Evolutionary conservation across 2,113 vertebrate species (phyloP).

Genomic region (Collichthys lucidus): DNA sequence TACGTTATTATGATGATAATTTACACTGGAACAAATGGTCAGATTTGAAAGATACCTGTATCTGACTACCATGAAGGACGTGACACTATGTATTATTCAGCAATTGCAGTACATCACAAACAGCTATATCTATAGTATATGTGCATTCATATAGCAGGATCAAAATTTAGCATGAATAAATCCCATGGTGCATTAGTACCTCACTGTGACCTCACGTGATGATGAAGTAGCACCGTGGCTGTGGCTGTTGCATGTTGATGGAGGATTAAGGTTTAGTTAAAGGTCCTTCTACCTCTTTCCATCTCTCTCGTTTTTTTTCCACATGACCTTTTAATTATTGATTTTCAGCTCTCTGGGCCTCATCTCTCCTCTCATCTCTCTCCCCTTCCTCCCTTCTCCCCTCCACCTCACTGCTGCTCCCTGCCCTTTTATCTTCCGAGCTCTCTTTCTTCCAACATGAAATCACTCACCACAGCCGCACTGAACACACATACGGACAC

Average conservation of each 20-base stretch:
- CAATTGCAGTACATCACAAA: background rate
- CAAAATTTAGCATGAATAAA: slow-evolving; percentile 26
- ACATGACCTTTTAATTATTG: slow-evolving; percentile 80
- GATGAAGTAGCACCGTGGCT: slow-evolving; percentile 34
- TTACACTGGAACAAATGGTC: background rate
- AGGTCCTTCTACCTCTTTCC: slow-evolving; percentile 9
- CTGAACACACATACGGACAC: background rate
- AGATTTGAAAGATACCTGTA: background rate
- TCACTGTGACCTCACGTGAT: slow-evolving; percentile 40
- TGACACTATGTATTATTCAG: slow-evolving; percentile 25
- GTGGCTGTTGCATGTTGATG: slow-evolving; percentile 46
- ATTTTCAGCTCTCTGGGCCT: slow-evolving; percentile 61
- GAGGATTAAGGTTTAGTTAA: slow-evolving; percentile 52
- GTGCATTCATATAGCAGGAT: background rate
- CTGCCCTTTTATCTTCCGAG: slow-evolving; percentile 2
- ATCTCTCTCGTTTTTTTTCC: slow-evolving; percentile 31
- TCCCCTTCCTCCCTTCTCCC: background rate
- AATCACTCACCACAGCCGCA: slow-evolving; percentile 37
- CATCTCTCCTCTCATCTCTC: slow-evolving; percentile 53
- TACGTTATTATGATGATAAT: no score
- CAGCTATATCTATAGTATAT: background rate
- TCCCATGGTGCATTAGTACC: slow-evolving; percentile 36
- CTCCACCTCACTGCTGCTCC: slow-evolving; percentile 29
- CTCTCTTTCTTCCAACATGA: slow-evolving; percentile 17
- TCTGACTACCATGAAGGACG: background rate